A percentile compares a stretch with the other conserved stretches of the same genome.
phyloP scores from a whole-genome alignment of 2,113 vertebrate species.

The Rhombomys opimus region DNA sequence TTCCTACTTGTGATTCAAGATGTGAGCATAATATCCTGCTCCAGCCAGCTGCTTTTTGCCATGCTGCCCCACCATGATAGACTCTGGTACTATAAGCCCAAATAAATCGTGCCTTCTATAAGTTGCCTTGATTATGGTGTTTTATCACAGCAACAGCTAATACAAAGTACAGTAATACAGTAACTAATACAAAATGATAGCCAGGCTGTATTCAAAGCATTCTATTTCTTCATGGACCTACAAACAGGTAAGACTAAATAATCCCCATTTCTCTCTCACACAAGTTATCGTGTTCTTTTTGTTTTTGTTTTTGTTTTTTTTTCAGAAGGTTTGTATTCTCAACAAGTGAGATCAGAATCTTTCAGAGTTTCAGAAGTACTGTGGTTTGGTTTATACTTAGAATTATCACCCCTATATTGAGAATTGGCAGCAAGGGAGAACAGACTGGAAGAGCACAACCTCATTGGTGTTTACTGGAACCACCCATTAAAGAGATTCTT shows the following conservation, averaged over 20 bases:
- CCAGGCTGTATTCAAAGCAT: conserved; percentile 10
- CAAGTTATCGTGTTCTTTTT: not conserved
- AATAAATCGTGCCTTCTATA: not conserved
- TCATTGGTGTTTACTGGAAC: not conserved
- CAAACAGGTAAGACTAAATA: conserved; percentile 40
- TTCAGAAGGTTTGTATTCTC: not conserved
- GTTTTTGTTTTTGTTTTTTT: too few relatives aligned
- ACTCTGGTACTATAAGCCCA: not conserved
- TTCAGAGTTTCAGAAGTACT: not conserved
- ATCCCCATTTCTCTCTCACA: not conserved
- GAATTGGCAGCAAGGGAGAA: not conserved
- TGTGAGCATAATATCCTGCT: not conserved
- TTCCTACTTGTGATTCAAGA: not conserved
- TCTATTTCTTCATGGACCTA: conserved; percentile 3
- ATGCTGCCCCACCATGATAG: not conserved
- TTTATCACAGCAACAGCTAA: not conserved
- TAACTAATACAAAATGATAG: not conserved
- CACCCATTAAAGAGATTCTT: not conserved
- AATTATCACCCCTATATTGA: not conserved
- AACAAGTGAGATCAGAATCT: not conserved
- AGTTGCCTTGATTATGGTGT: not conserved
- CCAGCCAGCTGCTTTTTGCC: not conserved
- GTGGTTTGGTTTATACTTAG: not conserved
- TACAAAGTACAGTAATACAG: not conserved
- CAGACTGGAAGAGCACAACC: not conserved